Base-by-base conservation (phyloP, 2,888 invertebrate species). In the Scaptomyza flava region DNA sequence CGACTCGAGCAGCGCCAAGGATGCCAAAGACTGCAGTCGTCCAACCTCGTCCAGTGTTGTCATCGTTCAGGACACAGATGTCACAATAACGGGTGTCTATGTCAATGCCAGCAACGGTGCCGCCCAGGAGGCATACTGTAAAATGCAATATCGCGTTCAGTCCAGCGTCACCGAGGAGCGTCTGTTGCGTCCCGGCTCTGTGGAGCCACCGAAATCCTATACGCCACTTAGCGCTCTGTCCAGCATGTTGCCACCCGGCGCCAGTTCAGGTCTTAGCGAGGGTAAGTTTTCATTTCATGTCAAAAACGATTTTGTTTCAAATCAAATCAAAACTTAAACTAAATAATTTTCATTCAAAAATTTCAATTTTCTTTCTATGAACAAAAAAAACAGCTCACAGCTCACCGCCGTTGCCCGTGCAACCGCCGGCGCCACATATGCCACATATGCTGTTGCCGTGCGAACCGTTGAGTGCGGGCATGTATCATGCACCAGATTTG, bases 131-230 rank as follows among this genome's bases (percentile, higher is more conserved):
- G 96, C 96, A 33, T 97, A 95, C 90, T 97, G 97, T 91, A 96
- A 96, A 79, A 96, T 97, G 96, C 96, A 97, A 92, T 97, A 97
- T 91, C 94, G 96, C 75, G 97, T 97, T 80, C 96, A 96, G 76
- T 96, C 96, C 51, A 97, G 96, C 54, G 97, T 96, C 90, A 97
- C 97, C 11, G 96, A 96, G 79, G 96, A 97, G 54, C 96, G 96
- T 51, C 95, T 96, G 30, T 95, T 96, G 93, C 95, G 91, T 3
- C 91, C 92, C 2, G 91, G 84, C 45, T 91, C 91, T 2, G 90
- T 90, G 17, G 91, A 91, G 71, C 76, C 93, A 89, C 76, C 93
- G 85, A 95, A 95, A 89, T 95, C 96, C 14, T 97, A 97, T 91
- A 96, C 97, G 46, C 97, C 97, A 6, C 93, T 97, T 73, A 95